phyloP scores from a whole-genome alignment of 2,888 invertebrate genomes.

The Celastrina argiolus region DNA sequence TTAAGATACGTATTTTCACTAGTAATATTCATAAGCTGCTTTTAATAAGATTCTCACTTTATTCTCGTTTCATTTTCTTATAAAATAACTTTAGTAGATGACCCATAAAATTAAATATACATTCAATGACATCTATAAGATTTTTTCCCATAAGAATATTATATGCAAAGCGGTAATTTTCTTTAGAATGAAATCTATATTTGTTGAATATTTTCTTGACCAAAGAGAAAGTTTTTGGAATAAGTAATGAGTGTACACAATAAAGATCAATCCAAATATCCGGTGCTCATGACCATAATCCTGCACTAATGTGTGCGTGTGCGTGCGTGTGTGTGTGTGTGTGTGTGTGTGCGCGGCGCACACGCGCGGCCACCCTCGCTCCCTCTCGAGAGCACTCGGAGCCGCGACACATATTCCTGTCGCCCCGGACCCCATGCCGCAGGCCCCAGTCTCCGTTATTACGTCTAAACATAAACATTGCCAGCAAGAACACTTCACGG shows the following conservation, averaged over 20 bases:
- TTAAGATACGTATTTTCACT: background rate
- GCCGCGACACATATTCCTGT: slow-evolving; percentile 40
- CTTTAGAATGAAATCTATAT: background rate
- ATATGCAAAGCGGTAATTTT: background rate
- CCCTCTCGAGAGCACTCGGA: slow-evolving; percentile 43
- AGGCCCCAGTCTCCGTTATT: slow-evolving; percentile 38
- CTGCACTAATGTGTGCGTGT: slow-evolving; percentile 31
- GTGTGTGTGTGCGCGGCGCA: slow-evolving; percentile 33
- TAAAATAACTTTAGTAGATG: no score
- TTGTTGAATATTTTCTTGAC: background rate
- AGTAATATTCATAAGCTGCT: background rate
- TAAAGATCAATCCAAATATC: slow-evolving; percentile 40
- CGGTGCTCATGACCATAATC: slow-evolving; percentile 41
- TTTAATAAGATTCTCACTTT: no score
- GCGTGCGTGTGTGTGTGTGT: slow-evolving; percentile 33
- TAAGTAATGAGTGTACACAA: slow-evolving; percentile 29
- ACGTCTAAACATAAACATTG: slow-evolving; percentile 36
- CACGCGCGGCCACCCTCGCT: slow-evolving; percentile 35
- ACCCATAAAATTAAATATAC: background rate
- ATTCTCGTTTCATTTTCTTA: no score
- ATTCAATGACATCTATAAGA: no score
- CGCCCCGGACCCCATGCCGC: slow-evolving; percentile 36
- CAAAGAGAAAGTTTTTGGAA: slow-evolving; percentile 5
- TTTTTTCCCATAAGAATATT: no score
- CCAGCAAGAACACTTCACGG: slow-evolving; percentile 35